These are phyloP conservation scores for Malurus cyaneus DNA, from an alignment of 2,113 vertebrate genomes.

Conservation along the genomic window DNA sequence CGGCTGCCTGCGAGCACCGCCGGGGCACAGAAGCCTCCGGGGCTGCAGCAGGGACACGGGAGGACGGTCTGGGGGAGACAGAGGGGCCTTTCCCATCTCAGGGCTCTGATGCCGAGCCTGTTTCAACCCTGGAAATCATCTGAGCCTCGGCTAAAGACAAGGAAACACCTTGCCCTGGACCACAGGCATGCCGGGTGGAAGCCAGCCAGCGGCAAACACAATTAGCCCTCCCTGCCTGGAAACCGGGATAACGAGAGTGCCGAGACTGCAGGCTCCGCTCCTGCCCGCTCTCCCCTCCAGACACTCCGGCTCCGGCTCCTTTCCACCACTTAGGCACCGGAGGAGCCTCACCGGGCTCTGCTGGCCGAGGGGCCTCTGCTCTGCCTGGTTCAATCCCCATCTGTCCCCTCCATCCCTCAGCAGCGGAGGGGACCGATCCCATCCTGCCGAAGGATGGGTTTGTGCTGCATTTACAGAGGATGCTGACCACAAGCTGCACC, in stretches of 20 bases:
- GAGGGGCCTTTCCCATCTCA: not conserved
- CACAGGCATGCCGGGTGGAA: conserved; percentile 6
- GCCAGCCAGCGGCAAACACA: not conserved
- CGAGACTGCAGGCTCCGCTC: not conserved
- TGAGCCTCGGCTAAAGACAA: not conserved
- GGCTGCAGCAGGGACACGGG: not conserved
- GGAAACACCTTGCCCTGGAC: conserved; percentile 37
- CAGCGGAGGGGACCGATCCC: not conserved
- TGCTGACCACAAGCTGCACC: not conserved
- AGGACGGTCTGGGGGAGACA: not conserved
- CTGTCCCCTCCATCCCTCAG: fast-evolving
- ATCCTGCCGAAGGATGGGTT: fast-evolving
- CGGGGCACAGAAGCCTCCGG: not conserved
- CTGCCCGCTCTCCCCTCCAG: not conserved
- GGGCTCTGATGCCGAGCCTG: not conserved
- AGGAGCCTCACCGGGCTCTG: not conserved
- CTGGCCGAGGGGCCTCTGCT: not conserved
- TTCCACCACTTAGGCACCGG: not conserved
- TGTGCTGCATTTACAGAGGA: fast-evolving
- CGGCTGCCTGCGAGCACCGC: not conserved
- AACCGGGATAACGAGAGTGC: not conserved
- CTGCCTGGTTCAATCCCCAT: not conserved
- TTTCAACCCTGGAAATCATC: not conserved
- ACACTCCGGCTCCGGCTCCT: not conserved
- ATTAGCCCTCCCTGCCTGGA: not conserved